Evolutionary conservation across 2,113 vertebrate genomes (phyloP), one percentile per base, ranked within the genome.

Genomic region (Pseudois nayaur): DNA sequence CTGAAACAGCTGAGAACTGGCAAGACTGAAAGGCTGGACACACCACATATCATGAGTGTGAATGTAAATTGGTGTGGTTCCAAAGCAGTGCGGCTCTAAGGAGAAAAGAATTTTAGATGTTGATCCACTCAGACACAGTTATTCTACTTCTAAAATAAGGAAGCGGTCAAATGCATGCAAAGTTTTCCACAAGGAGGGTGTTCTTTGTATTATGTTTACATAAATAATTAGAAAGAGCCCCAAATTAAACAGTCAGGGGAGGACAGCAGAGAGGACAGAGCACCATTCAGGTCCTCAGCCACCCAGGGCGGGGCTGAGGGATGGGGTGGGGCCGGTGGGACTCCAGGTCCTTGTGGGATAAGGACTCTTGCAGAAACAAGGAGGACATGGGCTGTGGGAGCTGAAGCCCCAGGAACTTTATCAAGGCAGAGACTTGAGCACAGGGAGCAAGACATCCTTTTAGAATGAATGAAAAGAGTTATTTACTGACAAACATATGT

Each of bases 81-180:
- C 52, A 54, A 33, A 54, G 17, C 12, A 27, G 54, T 16, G 27
- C 6, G n/a, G 13, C 45, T 87, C 12, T 8, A 52, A 17, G 25
- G 17, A 3, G 12, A 48, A 43, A 78, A 31, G 8, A 11, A 5
- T 27, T 11, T 15, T 67, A 10, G 15, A 6, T 48, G 48, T 55
- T 14, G 31, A 78, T 11, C 3, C 16, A 7, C 25, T 27, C 3
- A 33, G 40, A 67, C 25, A 64, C 8, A 67, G 8, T 19, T n/a
- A 50, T 48, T 48, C 48, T 57, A 48, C 40, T 50, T 79, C 55
- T 36, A 36, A 55, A 84, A 45, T 25, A 60, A 87, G 14, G 4
- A 36, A 60, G 6, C 1, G 19, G 43, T n/a, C 15, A 16, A 74
- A 54, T 71, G 14, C 8, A 29, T 0, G 0, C 33, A 67, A 36